Evolutionary conservation across 2,888 invertebrate species (phyloP).

Genomic region (Cephus rjabovi): DNA sequence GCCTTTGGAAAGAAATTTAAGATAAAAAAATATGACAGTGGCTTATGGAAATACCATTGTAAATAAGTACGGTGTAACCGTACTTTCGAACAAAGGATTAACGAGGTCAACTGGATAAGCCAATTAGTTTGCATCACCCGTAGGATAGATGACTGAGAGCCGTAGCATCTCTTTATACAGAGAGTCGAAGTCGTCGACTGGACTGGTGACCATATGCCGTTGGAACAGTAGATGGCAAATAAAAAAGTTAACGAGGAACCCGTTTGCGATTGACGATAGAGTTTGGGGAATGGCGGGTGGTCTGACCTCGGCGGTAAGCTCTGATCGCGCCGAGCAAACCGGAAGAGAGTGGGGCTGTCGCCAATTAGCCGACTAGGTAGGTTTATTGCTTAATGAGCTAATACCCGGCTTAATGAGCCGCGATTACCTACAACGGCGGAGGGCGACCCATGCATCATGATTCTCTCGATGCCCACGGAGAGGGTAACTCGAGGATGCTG

Average conservation of each 20-base stretch:
- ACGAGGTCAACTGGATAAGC: slow-evolving; percentile 24
- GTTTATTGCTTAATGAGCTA: slow-evolving; percentile 62
- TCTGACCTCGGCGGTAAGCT: slow-evolving; percentile 15
- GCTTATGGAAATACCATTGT: neutral
- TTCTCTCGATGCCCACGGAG: slow-evolving; percentile 1
- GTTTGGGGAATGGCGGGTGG: slow-evolving; percentile 36
- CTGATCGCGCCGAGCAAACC: slow-evolving; percentile 41
- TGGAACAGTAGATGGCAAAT: neutral
- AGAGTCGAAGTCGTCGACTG: neutral
- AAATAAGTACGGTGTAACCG: slow-evolving; percentile 4
- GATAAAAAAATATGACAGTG: neutral
- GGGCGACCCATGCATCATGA: slow-evolving; percentile 16
- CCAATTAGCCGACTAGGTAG: slow-evolving; percentile 56
- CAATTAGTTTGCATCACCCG: slow-evolving; percentile 30
- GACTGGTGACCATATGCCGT: neutral
- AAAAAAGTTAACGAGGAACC: slow-evolving; percentile 40
- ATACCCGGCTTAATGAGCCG: slow-evolving; percentile 56
- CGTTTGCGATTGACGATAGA: slow-evolving; percentile 37
- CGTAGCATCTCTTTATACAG: neutral
- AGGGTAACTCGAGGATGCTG: neutral
- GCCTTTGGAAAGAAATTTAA: neutral
- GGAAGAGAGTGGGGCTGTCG: slow-evolving; percentile 53
- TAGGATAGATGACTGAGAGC: neutral
- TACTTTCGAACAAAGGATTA: slow-evolving; percentile 24
- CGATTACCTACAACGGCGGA: slow-evolving; percentile 48